A percentile compares a stretch with the other conserved stretches of the same genome.
Evolutionary conservation across 1,140 invertebrate genomes (phyloP).

Genomic region (Temnothorax longispinosus): DNA sequence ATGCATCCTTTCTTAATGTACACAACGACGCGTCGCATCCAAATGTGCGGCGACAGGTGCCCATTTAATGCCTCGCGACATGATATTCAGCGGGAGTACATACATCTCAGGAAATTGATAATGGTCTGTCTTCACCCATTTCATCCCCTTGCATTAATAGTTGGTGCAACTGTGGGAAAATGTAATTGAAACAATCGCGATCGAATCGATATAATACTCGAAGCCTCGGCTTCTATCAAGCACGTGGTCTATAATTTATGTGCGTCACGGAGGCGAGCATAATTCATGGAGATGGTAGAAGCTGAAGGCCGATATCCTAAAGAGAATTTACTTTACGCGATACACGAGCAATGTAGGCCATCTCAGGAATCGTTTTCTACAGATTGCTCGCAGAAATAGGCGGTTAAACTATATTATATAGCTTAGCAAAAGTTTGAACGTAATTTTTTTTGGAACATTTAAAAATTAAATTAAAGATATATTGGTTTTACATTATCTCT

Average conservation of each 20-base stretch:
- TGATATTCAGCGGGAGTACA: background rate
- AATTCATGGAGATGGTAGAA: constrained; percentile 19
- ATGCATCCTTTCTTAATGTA: constrained; percentile 22
- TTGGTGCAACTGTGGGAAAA: constrained; percentile 13
- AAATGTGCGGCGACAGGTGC: constrained; percentile 9
- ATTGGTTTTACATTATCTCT: background rate
- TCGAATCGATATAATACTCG: background rate
- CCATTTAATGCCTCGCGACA: background rate
- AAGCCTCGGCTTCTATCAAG: background rate
- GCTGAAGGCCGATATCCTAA: background rate
- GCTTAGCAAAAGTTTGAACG: background rate
- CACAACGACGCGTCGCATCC: background rate
- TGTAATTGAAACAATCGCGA: constrained; percentile 39
- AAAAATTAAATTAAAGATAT: background rate
- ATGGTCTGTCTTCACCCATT: background rate
- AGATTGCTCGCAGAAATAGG: background rate
- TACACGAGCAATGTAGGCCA: background rate
- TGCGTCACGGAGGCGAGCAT: background rate
- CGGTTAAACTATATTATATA: no score
- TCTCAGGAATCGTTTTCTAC: background rate
- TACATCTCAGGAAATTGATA: constrained; percentile 35
- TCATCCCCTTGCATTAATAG: background rate
- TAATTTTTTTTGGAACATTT: background rate
- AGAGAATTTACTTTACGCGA: constrained; percentile 16
- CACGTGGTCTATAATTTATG: constrained; percentile 34